Evolutionary conservation across 2,888 invertebrate genomes (phyloP), one percentile per base, ranked within the genome.

Genomic region (Amiota minor): DNA sequence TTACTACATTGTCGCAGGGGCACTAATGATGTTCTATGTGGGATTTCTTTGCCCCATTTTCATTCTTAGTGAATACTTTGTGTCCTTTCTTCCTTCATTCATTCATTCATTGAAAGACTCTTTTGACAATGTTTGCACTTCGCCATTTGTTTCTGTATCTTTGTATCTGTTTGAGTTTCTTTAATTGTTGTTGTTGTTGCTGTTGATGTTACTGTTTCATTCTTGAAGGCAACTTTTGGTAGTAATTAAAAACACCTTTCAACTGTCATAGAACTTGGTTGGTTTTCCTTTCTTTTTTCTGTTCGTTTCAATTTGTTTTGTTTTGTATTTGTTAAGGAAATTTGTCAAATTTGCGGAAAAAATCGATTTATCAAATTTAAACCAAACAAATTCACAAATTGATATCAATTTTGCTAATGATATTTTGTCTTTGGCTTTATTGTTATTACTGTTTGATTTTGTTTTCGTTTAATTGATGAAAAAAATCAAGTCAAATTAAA

Each of bases 241-340:
- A 81, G 82, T 86, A 88, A 88, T 88, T 88, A 88, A 87, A 88
- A 86, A 86, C 88, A 88, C 87, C 88, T 87, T 88, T 87, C 78
- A 80, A 82, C 80, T 80, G 86, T 84, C 86, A 80, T 75, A 75
- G 2, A 35, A 35, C 35, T 35, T 35, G 35, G 35, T 35, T 6
- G 35, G 35, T 35, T 35, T 35, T 35, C 6, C 69, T 53, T 59
- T 70, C 74, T 72, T 46, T 72, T 35, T 49, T 71, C 64, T 68
- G 74, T 73, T 11, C 20, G 59, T 18, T 74, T 70, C 71, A 72
- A 74, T 47, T 74, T 74, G 77, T 78, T 78, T 77, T 83, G 79
- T 81, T 77, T 80, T 75, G 82, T 82, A 35, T 82, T 68, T 53
- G 53, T 14, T 53, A 23, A 77, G 76, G 73, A 77, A 83, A 82